Conservation (phyloP, 2,797 vertebrate species). For the Myotis findleyi region DNA sequence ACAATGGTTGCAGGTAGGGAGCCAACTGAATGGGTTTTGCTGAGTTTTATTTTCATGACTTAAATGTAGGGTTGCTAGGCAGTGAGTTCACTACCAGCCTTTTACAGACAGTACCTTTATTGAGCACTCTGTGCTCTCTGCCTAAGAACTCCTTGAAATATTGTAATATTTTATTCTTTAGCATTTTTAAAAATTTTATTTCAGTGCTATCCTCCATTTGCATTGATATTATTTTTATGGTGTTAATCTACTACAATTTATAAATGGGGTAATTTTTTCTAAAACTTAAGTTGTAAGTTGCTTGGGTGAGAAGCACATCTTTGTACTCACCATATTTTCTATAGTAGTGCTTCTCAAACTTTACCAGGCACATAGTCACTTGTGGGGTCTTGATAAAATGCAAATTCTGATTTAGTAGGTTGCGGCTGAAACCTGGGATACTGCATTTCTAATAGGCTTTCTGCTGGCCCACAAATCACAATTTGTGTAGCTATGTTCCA, state of each 20-base stretch:
- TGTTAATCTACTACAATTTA: neutral
- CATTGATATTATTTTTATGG: neutral
- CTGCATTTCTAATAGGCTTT: neutral
- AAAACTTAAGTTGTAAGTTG: neutral
- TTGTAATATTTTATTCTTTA: neutral
- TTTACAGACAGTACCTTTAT: neutral
- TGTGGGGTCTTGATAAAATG: neutral
- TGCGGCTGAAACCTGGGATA: neutral
- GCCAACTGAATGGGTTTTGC: neutral
- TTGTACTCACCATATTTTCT: neutral
- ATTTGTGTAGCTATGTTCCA: neutral
- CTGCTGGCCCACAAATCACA: neutral
- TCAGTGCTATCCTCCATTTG: neutral
- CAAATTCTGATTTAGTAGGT: neutral
- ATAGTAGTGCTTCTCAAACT: neutral
- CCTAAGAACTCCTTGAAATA: neutral
- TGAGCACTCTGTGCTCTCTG: neutral
- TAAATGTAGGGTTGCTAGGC: neutral
- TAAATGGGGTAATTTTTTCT: conserved; percentile 26
- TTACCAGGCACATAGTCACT: neutral
- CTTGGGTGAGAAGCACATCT: neutral
- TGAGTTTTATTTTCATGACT: neutral
- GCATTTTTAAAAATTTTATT: neutral
- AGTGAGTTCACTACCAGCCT: neutral
- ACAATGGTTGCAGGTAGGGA: neutral